Base-by-base conservation (phyloP, 1,140 invertebrate genomes). In the Ceratina japonica region DNA sequence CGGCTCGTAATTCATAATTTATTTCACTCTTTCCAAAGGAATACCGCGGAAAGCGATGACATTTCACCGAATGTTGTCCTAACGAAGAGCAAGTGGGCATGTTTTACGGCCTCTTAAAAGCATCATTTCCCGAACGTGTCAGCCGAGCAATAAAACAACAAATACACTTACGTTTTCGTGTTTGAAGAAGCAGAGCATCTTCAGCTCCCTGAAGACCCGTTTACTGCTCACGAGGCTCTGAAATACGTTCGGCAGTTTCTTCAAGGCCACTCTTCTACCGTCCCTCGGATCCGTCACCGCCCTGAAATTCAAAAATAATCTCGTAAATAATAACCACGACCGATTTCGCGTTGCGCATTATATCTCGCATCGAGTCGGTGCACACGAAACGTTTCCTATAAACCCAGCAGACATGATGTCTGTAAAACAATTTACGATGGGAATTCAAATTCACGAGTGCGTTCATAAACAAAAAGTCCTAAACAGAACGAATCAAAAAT, bases 211-310 rank as follows among this genome's bases (percentile, higher is more conserved):
- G 93, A 99, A 99, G 79, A 99, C 99, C 89, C 99, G 95, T 93
- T 99, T 99, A 90, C 92, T 93, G 85, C 98, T 99, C 86, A 99
- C 98, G 87, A 99, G 95, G 92, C 98, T 99, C 94, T 99, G 99
- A 95, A 99, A 99, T 92, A 99, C 98, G 94, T 99, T 99, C 85
- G 99, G 98, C 95, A 99, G 96, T 94, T 99, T 99, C 94, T 99
- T 99, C 75, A 99, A 95, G 66, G 99, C 99, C 81, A 99, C 98
- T 90, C 98, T 94, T 91, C 98, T 96, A 75, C 98, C 98, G 94
- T 99, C 98, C 86, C 99, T 95, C n/a, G 99, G 99, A 95, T 99
- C 99, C 88, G 98, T 99, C 85, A 99, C 98, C 82, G 98, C 98
- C 98, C 98, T 99, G 70, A 77, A 86, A 65, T 72, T 64, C 20